Evolutionary conservation across 2,888 invertebrate genomes (phyloP).

Genomic region (Acanthosepion lycidas): DNA sequence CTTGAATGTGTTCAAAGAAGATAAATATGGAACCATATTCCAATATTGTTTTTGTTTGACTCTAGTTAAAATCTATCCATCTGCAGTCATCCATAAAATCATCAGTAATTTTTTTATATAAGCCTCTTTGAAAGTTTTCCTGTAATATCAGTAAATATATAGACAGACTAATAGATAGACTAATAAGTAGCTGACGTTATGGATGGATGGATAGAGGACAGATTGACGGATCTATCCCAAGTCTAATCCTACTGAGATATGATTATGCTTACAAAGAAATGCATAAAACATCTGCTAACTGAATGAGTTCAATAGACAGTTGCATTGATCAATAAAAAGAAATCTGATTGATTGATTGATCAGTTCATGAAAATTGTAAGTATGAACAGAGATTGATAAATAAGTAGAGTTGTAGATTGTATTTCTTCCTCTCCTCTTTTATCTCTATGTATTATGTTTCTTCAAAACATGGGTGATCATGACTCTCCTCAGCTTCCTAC

Average conservation of each 20-base stretch:
- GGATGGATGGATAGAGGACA: neutral
- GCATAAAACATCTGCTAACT: neutral
- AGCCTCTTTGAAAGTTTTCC: neutral
- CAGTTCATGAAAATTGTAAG: neutral
- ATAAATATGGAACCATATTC: no score
- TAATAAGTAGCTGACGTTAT: neutral
- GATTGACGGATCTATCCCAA: neutral
- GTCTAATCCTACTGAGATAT: neutral
- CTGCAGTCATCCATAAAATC: no score
- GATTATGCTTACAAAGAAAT: neutral
- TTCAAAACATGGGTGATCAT: no score
- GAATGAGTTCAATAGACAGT: neutral
- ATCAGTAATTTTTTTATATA: neutral
- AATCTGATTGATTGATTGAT: neutral
- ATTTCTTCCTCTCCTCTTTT: no score
- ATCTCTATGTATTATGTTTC: no score
- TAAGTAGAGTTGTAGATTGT: neutral
- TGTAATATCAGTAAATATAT: neutral
- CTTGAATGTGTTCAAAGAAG: no score
- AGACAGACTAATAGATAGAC: neutral
- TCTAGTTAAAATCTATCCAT: no score
- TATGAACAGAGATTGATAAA: neutral
- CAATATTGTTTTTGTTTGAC: no score
- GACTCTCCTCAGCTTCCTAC: no score
- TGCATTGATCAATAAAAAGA: neutral